These are phyloP conservation scores for Campoletis raptor DNA, from an alignment of 2,888 invertebrate species.

Conservation along the genomic window DNA sequence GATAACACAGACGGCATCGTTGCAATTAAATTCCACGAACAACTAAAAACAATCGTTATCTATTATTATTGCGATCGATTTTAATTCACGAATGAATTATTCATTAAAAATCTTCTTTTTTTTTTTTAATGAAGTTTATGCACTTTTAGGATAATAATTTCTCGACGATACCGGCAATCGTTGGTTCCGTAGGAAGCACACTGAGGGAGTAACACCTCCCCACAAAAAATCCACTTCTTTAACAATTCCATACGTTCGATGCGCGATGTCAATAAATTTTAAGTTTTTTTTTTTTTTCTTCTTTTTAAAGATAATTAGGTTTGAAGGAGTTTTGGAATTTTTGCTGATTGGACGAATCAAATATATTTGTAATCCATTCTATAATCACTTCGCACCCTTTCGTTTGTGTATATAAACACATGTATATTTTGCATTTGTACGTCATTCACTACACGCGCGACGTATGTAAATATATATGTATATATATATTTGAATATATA, in stretches of 20 bases:
- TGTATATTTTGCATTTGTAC: not conserved
- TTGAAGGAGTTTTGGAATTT: not conserved
- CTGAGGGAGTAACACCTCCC: conserved; percentile 78
- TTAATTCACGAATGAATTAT: not conserved
- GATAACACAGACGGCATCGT: not conserved
- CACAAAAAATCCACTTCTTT: conserved; percentile 78
- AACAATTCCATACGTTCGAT: conserved; percentile 76
- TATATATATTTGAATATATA: not conserved
- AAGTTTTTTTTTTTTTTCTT: not conserved
- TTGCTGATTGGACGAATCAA: conserved; percentile 57
- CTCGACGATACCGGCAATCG: conserved; percentile 7
- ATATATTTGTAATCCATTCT: conserved; percentile 72
- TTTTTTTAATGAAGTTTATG: conserved; percentile 16
- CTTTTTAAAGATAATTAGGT: not conserved
- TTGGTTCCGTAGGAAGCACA: conserved; percentile 69
- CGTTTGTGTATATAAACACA: not conserved
- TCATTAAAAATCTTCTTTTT: not conserved
- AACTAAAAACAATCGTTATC: conserved; percentile 11
- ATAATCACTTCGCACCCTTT: conserved; percentile 31
- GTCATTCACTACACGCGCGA: conserved; percentile 28
- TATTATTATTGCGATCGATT: not conserved
- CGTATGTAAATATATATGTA: not conserved
- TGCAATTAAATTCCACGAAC: not conserved
- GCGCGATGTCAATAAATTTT: conserved; percentile 1
- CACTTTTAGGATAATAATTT: conserved; percentile 18